These are phyloP conservation scores for Trichechus manatus DNA, from an alignment of 2,113 vertebrate genomes.

Conservation along the genomic window DNA sequence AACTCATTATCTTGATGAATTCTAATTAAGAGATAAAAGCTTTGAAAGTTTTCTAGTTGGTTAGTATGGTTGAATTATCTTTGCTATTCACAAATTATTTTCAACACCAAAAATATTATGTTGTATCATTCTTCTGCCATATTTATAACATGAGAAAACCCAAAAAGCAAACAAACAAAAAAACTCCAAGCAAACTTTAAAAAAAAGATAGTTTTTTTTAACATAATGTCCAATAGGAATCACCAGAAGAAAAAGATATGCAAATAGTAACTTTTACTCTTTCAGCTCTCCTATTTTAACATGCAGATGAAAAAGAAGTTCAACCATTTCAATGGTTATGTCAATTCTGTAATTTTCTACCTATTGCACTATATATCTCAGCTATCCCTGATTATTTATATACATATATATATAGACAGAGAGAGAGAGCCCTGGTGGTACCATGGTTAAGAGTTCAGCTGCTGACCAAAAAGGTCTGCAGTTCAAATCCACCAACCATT, in stretches of 20 bases:
- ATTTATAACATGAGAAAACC: not conserved
- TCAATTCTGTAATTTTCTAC: not conserved
- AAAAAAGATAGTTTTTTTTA: not conserved
- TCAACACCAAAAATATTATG: not conserved
- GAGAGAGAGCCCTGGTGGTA: too few species aligned
- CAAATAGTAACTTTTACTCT: not conserved
- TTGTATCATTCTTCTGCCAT: not conserved
- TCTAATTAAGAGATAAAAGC: not conserved
- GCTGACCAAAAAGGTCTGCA: too few species aligned
- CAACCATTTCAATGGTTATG: not conserved
- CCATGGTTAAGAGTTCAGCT: too few species aligned
- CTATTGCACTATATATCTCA: not conserved
- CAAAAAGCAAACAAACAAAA: not conserved
- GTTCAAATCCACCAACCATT: too few species aligned
- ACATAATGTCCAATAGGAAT: not conserved
- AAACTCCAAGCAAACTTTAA: not conserved
- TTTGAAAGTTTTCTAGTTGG: not conserved
- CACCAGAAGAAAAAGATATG: not conserved
- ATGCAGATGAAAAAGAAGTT: not conserved
- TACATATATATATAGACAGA: too few species aligned
- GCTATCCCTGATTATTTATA: not conserved
- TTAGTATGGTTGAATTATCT: not conserved
- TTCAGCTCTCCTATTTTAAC: not conserved
- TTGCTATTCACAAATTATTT: not conserved
- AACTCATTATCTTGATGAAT: slow-evolving; percentile 8